Conservation (phyloP, 2,113 vertebrate species). For the Oenanthe melanoleuca region DNA sequence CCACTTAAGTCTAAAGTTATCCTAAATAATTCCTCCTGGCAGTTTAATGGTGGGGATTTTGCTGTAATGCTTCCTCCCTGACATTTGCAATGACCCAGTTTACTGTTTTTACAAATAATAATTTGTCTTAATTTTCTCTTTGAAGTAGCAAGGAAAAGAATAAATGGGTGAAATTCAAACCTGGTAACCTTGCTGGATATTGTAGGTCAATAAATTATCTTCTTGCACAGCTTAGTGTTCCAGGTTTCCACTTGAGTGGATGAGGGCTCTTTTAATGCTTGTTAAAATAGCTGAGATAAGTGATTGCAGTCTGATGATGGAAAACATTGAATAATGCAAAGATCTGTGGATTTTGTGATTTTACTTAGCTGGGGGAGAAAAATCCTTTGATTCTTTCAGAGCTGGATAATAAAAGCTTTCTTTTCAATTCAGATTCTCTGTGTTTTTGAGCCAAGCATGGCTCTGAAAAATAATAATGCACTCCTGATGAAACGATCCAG, state of each 20-base stretch:
- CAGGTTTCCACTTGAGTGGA: slow-evolving; percentile 45
- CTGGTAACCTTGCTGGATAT: slow-evolving; percentile 52
- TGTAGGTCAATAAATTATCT: slow-evolving; percentile 70
- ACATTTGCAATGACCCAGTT: slow-evolving; percentile 52
- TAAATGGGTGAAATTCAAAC: slow-evolving; percentile 13
- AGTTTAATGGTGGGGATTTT: slow-evolving; percentile 23
- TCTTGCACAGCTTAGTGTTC: slow-evolving; percentile 49
- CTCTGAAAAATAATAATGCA: background rate
- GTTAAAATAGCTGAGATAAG: slow-evolving; percentile 54
- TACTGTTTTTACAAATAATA: slow-evolving; percentile 30
- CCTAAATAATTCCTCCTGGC: slow-evolving; percentile 29
- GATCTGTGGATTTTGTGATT: slow-evolving; percentile 32
- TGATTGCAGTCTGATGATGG: slow-evolving; percentile 14
- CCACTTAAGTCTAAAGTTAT: background rate
- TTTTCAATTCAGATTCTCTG: background rate
- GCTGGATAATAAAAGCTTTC: background rate
- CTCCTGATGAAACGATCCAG: background rate
- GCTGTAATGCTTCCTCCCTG: background rate
- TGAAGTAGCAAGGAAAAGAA: slow-evolving; percentile 33
- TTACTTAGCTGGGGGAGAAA: background rate
- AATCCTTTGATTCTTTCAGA: background rate
- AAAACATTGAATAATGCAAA: slow-evolving; percentile 56
- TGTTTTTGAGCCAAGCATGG: background rate
- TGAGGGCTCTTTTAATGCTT: slow-evolving; percentile 47
- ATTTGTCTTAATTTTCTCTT: slow-evolving; percentile 51